Percentiles rank a stretch among this genome's conserved stretches.
Conservation (phyloP, 2,888 invertebrate genomes). For the Hypselothyrea guttata region DNA sequence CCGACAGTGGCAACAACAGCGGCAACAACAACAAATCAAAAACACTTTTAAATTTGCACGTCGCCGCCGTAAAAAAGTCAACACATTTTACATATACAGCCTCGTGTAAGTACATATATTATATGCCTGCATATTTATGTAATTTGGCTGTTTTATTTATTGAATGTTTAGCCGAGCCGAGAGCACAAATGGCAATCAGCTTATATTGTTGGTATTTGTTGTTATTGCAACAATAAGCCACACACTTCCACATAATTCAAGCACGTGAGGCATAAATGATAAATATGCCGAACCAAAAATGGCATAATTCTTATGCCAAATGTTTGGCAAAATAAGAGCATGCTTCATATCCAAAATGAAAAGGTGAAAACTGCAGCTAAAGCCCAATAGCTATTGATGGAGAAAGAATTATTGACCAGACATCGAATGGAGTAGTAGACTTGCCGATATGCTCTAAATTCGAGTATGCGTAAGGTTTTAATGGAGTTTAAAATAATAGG, state of each 20-base stretch:
- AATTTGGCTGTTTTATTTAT: slow-evolving; percentile 70
- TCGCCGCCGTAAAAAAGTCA: slow-evolving; percentile 73
- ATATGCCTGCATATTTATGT: slow-evolving; percentile 45
- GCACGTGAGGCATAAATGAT: slow-evolving; percentile 33
- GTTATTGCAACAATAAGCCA: slow-evolving; percentile 13
- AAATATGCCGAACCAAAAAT: slow-evolving; percentile 1
- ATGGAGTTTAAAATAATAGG: too few species aligned
- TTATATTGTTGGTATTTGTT: slow-evolving; percentile 15
- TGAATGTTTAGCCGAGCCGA: slow-evolving; percentile 61
- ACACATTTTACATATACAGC: slow-evolving; percentile 57
- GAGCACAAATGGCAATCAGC: slow-evolving; percentile 32
- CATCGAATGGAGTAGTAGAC: too few species aligned
- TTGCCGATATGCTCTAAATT: too few species aligned
- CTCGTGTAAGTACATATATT: slow-evolving; percentile 1
- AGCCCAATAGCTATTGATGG: not conserved
- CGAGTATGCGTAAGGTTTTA: too few species aligned
- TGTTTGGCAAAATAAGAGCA: slow-evolving; percentile 3
- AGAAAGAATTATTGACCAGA: too few species aligned
- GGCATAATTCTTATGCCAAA: slow-evolving; percentile 18
- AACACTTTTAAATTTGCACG: slow-evolving; percentile 69
- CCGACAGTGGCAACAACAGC: slow-evolving; percentile 30
- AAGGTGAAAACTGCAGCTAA: not conserved
- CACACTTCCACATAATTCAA: slow-evolving; percentile 35
- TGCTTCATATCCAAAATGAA: not conserved
- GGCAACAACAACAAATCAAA: slow-evolving; percentile 37